These are phyloP conservation scores for Capreolus pygargus DNA, from an alignment of 2,113 vertebrate genomes.

Conservation along the genomic window DNA sequence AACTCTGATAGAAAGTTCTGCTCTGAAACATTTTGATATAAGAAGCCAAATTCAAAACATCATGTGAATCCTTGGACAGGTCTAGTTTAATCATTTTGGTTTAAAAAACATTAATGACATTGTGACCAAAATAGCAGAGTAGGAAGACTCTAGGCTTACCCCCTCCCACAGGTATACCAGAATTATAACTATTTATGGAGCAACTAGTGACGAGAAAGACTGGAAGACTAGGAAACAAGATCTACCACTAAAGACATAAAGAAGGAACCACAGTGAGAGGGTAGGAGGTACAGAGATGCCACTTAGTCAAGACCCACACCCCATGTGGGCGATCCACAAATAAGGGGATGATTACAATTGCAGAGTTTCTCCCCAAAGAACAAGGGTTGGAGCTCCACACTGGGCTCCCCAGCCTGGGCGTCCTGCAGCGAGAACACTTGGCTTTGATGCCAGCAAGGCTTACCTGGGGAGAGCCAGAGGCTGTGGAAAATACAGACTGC, in stretches of 20 bases:
- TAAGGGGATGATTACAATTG: not conserved
- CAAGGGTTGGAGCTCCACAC: not conserved
- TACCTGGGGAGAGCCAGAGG: not conserved
- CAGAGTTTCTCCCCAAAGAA: not conserved
- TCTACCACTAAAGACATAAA: not conserved
- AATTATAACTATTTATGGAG: not conserved
- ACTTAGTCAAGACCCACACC: not conserved
- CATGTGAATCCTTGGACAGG: not conserved
- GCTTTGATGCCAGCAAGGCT: not conserved
- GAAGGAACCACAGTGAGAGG: not conserved
- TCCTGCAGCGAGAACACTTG: not conserved
- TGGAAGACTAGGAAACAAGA: not conserved
- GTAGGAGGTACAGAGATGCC: not conserved
- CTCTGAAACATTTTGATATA: not conserved
- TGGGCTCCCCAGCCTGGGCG: not conserved
- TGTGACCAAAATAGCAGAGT: not conserved
- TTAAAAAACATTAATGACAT: not conserved
- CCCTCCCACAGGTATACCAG: not conserved
- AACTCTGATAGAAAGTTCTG: not conserved
- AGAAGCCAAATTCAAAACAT: not conserved
- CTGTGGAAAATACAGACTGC: not conserved
- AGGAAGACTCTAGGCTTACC: not conserved
- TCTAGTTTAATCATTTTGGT: not conserved
- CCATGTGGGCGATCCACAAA: rapidly evolving
- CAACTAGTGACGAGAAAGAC: not conserved